Percentiles rank a stretch among this genome's conserved stretches.
Evolutionary conservation across 2,113 vertebrate species (phyloP).

Genomic region (Cheirogaleus medius): DNA sequence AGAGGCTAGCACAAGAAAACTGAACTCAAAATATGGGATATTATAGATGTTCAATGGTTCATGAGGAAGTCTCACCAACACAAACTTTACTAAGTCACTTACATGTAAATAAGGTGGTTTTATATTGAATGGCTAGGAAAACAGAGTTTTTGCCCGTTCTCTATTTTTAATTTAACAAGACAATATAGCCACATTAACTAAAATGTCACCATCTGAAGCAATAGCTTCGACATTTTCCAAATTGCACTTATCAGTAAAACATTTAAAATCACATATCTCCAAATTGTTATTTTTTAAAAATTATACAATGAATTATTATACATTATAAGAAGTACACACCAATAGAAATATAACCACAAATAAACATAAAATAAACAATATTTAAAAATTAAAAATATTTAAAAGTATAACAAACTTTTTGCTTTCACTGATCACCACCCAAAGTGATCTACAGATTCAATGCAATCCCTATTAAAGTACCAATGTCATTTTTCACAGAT

Average conservation of each 20-base stretch:
- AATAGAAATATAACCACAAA: constrained; percentile 1
- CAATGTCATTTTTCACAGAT: too few species aligned
- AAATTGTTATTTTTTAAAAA: constrained; percentile 1
- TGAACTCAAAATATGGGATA: background rate
- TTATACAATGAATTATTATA: background rate
- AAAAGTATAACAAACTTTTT: background rate
- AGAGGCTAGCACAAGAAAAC: background rate
- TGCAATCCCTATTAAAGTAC: too few species aligned
- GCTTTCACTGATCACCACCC: background rate
- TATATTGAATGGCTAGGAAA: constrained; percentile 19
- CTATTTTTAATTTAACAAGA: constrained; percentile 4
- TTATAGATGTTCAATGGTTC: background rate
- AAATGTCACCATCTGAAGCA: background rate
- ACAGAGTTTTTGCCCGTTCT: background rate
- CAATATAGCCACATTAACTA: background rate
- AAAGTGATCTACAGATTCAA: too few species aligned
- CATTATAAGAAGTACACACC: background rate
- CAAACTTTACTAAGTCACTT: background rate
- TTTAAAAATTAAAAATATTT: background rate
- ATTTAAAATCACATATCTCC: background rate
- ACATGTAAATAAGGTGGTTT: constrained; percentile 34
- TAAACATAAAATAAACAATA: background rate
- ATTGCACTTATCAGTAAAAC: background rate
- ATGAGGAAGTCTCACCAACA: background rate
- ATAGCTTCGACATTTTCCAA: background rate